Percentiles rank a stretch among this genome's conserved stretches.
These are phyloP conservation scores for Brachionus manjavacas DNA, from an alignment of 1,140 invertebrate genomes.

Conservation along the genomic window DNA sequence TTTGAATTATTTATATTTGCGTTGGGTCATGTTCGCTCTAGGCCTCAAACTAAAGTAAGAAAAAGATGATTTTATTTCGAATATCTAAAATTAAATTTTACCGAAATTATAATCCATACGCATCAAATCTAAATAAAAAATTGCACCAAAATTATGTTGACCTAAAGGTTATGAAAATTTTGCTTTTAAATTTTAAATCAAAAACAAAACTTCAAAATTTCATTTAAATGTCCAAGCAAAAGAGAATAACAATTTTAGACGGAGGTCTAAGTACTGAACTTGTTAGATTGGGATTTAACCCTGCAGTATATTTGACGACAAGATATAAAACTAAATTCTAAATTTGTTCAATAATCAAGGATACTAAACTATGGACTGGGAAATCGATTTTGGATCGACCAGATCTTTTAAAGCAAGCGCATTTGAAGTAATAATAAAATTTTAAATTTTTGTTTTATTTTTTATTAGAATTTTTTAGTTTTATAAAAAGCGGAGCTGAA, in stretches of 20 bases:
- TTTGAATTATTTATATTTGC: background rate
- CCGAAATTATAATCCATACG: background rate
- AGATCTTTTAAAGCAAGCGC: slow-evolving; percentile 67
- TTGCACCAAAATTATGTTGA: background rate
- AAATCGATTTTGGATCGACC: slow-evolving; percentile 57
- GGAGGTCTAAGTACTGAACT: slow-evolving; percentile 39
- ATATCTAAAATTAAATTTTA: background rate
- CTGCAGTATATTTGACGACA: no score
- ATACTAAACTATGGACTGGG: slow-evolving; percentile 21
- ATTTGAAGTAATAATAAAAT: slow-evolving; percentile 63
- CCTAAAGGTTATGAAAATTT: background rate
- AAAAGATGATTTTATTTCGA: background rate
- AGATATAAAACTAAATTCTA: no score
- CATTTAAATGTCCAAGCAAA: background rate
- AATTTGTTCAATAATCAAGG: background rate
- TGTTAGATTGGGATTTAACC: background rate
- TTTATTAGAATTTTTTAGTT: slow-evolving; percentile 45
- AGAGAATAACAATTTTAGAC: background rate
- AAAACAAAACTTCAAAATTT: background rate
- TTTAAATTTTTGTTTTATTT: background rate
- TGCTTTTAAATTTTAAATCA: background rate
- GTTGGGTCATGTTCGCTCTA: background rate
- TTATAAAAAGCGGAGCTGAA: slow-evolving; percentile 69
- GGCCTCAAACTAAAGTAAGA: background rate
- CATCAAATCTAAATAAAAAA: background rate